phyloP scores from a whole-genome alignment of 2,797 vertebrate species.

The Sebastes minor region DNA sequence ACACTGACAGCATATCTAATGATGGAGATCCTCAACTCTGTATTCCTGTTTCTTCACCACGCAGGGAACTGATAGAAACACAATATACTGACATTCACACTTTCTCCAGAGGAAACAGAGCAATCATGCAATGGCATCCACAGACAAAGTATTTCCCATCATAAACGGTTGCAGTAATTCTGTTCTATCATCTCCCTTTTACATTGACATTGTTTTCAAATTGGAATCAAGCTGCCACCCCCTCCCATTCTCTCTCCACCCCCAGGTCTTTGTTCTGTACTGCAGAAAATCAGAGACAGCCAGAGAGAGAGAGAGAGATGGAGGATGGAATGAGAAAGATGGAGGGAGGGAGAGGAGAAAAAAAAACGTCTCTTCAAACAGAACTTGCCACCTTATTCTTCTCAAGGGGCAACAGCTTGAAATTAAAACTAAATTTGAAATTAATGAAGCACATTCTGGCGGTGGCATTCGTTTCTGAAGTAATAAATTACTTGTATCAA shows the following conservation, averaged over 20 bases:
- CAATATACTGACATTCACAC: conserved; percentile 50
- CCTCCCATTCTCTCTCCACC: conserved; percentile 31
- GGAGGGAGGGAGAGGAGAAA: conserved; percentile 71
- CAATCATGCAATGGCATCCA: conserved; percentile 50
- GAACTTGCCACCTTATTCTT: conserved; percentile 99
- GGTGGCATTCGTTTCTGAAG: conserved; percentile 99
- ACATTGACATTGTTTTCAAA: conserved; percentile 87
- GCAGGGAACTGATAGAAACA: conserved; percentile 54
- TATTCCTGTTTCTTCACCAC: conserved; percentile 49
- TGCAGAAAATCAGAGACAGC: conserved; percentile 79
- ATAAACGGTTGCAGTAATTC: conserved; percentile 69
- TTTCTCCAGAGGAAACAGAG: conserved; percentile 47
- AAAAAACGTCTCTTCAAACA: conserved; percentile 95
- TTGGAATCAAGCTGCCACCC: conserved; percentile 81
- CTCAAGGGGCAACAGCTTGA: conserved; percentile 99
- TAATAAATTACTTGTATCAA: conserved; percentile 99
- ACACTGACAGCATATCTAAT: conserved; percentile 43
- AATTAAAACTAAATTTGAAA: conserved; percentile 99
- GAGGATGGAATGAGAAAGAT: conserved; percentile 61
- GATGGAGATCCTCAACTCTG: conserved; percentile 46
- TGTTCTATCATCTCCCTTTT: conserved; percentile 64
- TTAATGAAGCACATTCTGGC: conserved; percentile 99
- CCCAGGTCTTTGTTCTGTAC: conserved; percentile 87
- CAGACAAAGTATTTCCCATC: conserved; percentile 60
- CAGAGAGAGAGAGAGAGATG: conserved; percentile 62